Conservation (phyloP, 2,888 invertebrate species). For the Idaea aversata region DNA sequence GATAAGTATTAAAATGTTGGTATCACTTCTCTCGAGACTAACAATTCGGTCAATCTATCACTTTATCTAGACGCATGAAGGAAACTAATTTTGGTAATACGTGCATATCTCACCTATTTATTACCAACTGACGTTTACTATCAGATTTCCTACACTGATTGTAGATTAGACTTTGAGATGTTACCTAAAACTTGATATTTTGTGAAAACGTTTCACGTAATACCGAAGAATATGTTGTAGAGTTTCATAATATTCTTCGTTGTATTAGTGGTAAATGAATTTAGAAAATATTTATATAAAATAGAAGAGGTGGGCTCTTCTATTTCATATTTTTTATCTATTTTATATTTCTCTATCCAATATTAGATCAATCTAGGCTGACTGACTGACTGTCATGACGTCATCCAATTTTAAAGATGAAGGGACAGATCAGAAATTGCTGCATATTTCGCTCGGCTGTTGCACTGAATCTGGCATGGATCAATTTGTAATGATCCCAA, state of each 20-base stretch:
- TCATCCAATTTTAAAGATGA: too few species aligned
- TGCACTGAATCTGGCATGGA: too few species aligned
- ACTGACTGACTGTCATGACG: too few species aligned
- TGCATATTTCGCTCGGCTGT: too few species aligned
- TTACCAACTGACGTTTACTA: conserved; percentile 25
- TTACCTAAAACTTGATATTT: conserved; percentile 10
- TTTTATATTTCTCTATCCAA: too few species aligned
- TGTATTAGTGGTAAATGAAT: neutral
- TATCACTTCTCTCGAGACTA: neutral
- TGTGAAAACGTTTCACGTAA: neutral
- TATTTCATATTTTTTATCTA: too few species aligned
- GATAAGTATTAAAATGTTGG: neutral
- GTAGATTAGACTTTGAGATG: conserved; percentile 11
- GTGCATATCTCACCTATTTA: conserved; percentile 25
- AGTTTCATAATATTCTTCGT: neutral
- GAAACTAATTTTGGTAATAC: conserved; percentile 31
- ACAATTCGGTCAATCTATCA: conserved; percentile 5
- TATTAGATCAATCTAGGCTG: too few species aligned
- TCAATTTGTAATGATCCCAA: too few species aligned
- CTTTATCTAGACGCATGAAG: conserved; percentile 27
- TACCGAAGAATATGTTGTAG: neutral
- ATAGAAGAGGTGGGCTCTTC: too few species aligned
- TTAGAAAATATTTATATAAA: too few species aligned
- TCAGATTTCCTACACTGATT: conserved; percentile 12
- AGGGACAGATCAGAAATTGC: too few species aligned